These are phyloP conservation scores for Anticlea derivata DNA, from an alignment of 2,888 invertebrate species.

Conservation along the genomic window DNA sequence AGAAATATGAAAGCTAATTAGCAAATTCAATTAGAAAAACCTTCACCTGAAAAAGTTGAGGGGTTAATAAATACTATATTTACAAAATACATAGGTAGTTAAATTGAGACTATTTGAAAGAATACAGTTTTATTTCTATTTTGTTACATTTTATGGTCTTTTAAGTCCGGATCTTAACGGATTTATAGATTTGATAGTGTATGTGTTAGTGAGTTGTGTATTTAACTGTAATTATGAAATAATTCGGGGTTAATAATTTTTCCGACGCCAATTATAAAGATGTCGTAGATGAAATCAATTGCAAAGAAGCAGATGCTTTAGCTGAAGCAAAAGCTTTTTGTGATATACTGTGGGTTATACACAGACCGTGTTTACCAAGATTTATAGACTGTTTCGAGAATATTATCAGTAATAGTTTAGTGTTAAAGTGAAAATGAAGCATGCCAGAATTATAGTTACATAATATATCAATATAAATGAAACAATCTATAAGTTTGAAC, in stretches of 20 bases:
- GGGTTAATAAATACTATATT: conserved; percentile 47
- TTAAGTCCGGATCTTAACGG: conserved; percentile 64
- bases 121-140: conserved; percentile 9
- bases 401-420: conserved; percentile 16
- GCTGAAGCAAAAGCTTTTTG: conserved; percentile 68
- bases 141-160: conserved; percentile 12
- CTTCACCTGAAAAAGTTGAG: conserved; percentile 74
- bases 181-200: conserved; percentile 50
- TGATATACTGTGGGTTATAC: conserved; percentile 28
- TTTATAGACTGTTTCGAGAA: conserved; percentile 60
- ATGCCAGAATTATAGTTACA: conserved; percentile 33
- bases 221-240: conserved; percentile 21
- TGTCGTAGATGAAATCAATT: conserved; percentile 43
- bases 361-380: conserved; percentile 31
- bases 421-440: conserved; percentile 34
- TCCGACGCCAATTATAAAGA: conserved; percentile 32
- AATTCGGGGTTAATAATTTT: conserved; percentile 33
- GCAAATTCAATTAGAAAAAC: conserved; percentile 49
- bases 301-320: conserved; percentile 74
- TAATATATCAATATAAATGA: conserved; percentile 52
- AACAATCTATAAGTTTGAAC: conserved; percentile 70
- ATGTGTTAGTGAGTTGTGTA: conserved; percentile 41
- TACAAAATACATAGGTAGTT: conserved; percentile 36
- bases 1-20: conserved; percentile 64
- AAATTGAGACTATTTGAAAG: conserved; percentile 12